Evolutionary conservation across 2,113 vertebrate species (phyloP), one percentile per base, ranked within the genome.

Genomic region (Menura novaehollandiae): DNA sequence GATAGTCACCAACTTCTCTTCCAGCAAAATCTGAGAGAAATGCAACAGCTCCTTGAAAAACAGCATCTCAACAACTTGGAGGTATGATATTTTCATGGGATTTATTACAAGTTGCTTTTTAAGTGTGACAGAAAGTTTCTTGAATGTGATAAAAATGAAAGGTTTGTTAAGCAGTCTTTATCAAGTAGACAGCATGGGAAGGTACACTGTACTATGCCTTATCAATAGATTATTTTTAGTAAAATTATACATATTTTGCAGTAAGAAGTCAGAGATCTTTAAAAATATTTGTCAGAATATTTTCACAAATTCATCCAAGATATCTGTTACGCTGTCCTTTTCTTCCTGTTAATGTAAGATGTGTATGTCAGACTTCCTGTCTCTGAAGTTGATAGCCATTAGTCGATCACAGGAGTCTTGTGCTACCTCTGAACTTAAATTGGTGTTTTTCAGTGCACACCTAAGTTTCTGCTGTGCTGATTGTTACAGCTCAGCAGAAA

Each of bases 1-100:
- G 96, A 96, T 66, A 94, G 78, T 94, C 94, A 90, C 39, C 98
- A 96, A 67, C 97, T 96, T 83, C 56, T 93, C 53, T 97, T 98
- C 95, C 97, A 98, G 91, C 97, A 97, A 92, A 98, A 98, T 76
- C 62, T 98, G 69, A 97, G 98, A 69, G 97, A 98, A 94, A 97
- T 97, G 69, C 98, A 98, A 81, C 97, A 97, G 30, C 96, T 97
- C 44, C 93, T 98, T 68, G 97, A 98, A 93, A 98, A 98, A 87
- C 97, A 98, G 17, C 97, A 97, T 80, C 80, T 98, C 93, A 95
- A 74, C 91, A 97, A 78, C 79, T 73, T 97, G 60, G 97, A 98
- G 98, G 98, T 98, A 98, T 77, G 94, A 87, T 83, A 53, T 78
- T 86, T 86, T 46, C 14, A 26, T 86, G 22, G 46, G 44, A 56